Base-by-base conservation (phyloP, 2,113 vertebrate genomes). In the Spea bombifrons region DNA sequence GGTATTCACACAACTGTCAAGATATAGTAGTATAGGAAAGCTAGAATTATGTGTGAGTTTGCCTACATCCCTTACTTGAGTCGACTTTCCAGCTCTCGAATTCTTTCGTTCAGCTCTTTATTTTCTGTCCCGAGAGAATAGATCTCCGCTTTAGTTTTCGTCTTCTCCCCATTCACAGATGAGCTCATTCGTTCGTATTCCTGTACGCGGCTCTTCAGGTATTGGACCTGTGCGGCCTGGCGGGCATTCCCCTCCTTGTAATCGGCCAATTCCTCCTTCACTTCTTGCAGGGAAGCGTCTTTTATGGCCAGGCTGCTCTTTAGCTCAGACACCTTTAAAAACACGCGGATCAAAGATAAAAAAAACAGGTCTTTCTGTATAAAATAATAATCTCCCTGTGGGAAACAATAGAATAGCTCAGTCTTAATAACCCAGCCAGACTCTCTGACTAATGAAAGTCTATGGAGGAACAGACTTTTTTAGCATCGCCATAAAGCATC, bases 281-380 rank as follows among this genome's bases (percentile, higher is more conserved):
- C 76, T 55, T 84, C 72, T 80, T 84, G 82, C 63, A 87, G 76
- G 30, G 76, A 81, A 52, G 48, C 74, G 75, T 88, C 85, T 82
- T 88, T 82, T 2, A 75, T 57, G 59, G 84, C 7, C 61, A 88
- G 64, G 6, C 85, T 84, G 43, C 74, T 87, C 80, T 82, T 83
- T 70, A 90, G 83, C 84, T 86, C 83, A 74, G 83, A 86, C 43
- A 83, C 43, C 83, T 88, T 79, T 52, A 71, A 74, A 30, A 30
- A 30, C 30, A n/a, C n/a, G n/a, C n/a, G n/a, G n/a, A n/a, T n/a
- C n/a, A 30, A 30, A 30, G 30, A 30, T 30, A 30, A 30, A 30
- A 30, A 30, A 30, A 30, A 30, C 30, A 30, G 30, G 30, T n/a
- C n/a, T n/a, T n/a, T n/a, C n/a, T n/a, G n/a, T n/a, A n/a, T n/a